These are phyloP conservation scores for Epinephelus coioides DNA, from an alignment of 2,797 vertebrate genomes.

Conservation along the genomic window DNA sequence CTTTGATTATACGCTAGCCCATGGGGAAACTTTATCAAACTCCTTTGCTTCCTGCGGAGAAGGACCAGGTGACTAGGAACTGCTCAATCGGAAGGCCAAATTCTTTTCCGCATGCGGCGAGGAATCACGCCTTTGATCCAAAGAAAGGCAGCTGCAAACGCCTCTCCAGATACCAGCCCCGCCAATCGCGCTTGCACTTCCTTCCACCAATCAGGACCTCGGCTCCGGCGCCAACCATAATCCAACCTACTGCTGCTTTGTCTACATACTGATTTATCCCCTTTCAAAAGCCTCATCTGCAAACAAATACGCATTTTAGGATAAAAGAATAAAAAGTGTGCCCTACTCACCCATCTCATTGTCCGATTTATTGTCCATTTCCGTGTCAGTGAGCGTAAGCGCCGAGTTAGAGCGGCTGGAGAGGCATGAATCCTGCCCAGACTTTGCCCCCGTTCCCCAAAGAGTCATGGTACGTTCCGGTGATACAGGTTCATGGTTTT, in stretches of 20 bases:
- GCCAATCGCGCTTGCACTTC: constrained; percentile 63
- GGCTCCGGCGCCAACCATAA: constrained; percentile 55
- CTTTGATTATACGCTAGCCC: constrained; percentile 86
- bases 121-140: constrained; percentile 78
- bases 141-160: constrained; percentile 73
- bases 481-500: constrained; percentile 94
- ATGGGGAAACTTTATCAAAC: constrained; percentile 86
- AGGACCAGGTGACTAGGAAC: constrained; percentile 86
- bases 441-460: constrained; percentile 95
- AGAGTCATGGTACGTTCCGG: constrained; percentile 96
- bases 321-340: constrained; percentile 46
- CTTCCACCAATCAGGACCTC: constrained; percentile 72
- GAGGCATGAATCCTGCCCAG: constrained; percentile 94
- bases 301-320: constrained; percentile 42
- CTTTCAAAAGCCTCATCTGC: constrained; percentile 33
- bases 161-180: constrained; percentile 66
- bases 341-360: constrained; percentile 94
- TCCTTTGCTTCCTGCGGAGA: constrained; percentile 76
- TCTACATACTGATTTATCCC: constrained; percentile 32
- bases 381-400: constrained; percentile 97
- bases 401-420: constrained; percentile 98
- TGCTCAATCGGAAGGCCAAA: constrained; percentile 71
- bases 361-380: constrained; percentile 98
- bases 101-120: constrained; percentile 67
- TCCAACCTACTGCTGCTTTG: constrained; percentile 59